Base-by-base conservation (phyloP, 2,888 invertebrate genomes). In the Aphrophora alni region DNA sequence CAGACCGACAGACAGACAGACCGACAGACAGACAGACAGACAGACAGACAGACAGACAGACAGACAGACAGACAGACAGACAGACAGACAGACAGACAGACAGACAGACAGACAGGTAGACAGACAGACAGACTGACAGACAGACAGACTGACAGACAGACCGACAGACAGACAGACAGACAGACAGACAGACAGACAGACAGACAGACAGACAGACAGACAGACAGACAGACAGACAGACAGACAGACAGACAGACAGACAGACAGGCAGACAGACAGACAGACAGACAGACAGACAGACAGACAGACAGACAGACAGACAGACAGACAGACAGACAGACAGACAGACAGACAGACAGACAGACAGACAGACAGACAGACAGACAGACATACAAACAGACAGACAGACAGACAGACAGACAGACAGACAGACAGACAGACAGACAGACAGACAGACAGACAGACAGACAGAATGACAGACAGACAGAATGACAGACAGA, bases 381-480 rank as follows among this genome's bases (percentile, higher is more conserved):
- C 33, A 33, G n/a, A n/a, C n/a, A n/a, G n/a, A n/a, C n/a, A n/a
- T n/a, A n/a, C n/a, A n/a, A n/a, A n/a, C n/a, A n/a, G 33, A 33
- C 33, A 33, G 33, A 77, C 33, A 33, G 33, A 77, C 75, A 78
- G 75, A 78, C 78, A 78, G 78, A 77, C 77, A 44, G 77, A 78
- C 78, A 78, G 78, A 78, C 78, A 78, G 78, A 78, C 77, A 79
- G 79, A 79, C 77, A 79, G 79, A 79, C 77, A 79, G 79, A 79
- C 33, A 33, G 33, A 33, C 77, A 79, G 33, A 33, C 5, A 33
- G 33, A 33, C 33, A 33, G 33, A 10, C 33, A 33, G 5, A 10
- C 33, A 7, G n/a, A n/a, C n/a, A n/a, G n/a, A n/a, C n/a, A n/a
- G n/a, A n/a, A n/a, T n/a, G n/a, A n/a, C n/a, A n/a, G n/a, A n/a